Base-by-base conservation (phyloP, 2,888 invertebrate genomes). In the Leptinotarsa rubiginosa region DNA sequence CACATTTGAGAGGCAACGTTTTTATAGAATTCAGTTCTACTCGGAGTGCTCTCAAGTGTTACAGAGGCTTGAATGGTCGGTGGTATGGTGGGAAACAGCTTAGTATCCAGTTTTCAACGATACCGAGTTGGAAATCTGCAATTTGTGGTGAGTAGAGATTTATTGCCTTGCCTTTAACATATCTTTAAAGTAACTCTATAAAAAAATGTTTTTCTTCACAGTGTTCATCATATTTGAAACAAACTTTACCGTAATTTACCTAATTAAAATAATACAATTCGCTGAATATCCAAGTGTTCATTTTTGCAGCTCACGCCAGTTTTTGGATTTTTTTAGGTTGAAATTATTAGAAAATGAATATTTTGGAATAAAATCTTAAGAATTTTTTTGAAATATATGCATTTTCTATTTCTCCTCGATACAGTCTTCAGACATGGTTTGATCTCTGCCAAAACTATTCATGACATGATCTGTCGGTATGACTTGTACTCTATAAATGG, bases 1-100 rank as follows among this genome's bases (percentile, higher is more conserved):
- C 93, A 65, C 97, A 98, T 88, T 90, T 98, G 16, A 90, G 97
- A 59, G 98, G 98, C 0, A 97, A 98, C 87, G 94, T 97, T 47
- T 97, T 96, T 85, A 91, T 97, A 41, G 95, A 97, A 85, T 98
- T 92, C 88, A 87, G 85, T 7, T 89, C 87, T 0, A 83, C 88
- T 50, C 90, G 92, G 47, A 92, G 92, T 77, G 94, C 96, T 1
- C 90, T 96, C 1, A 91, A 91, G 69, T 95, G 96, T 2, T 95
- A 92, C 84, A 89, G 92, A 73, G 90, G 90, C 18, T 90, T 97
- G 76, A 95, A 96, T 85, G 94, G 95, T 0, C 91, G 97, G 5
- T 97, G 93, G 92, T 98, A 97, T 87, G 97, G 93, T 1, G 95
- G 96, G 1, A 92, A 92, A 81, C 95, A 94, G 83, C 88, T 98